Conservation (phyloP, 2,113 vertebrate species). For the Ptyas mucosa region DNA sequence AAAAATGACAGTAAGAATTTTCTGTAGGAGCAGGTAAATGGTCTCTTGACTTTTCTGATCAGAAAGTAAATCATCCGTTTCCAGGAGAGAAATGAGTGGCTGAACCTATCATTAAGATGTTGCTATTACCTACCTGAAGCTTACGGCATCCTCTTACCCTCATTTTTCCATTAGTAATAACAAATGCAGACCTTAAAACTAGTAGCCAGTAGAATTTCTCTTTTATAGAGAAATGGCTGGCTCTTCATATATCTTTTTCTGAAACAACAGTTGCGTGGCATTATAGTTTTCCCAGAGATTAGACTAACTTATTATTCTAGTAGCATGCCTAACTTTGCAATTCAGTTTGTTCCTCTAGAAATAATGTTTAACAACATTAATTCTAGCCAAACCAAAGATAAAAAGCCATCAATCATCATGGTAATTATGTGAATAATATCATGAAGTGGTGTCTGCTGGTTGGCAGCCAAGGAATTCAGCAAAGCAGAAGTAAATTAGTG, state of each 20-base stretch:
- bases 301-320: not conserved
- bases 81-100: not conserved
- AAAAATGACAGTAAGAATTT: not conserved
- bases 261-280: not conserved
- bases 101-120: not conserved
- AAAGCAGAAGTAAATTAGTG: not conserved
- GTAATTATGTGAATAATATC: not conserved
- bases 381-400: conserved; percentile 18
- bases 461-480: not conserved
- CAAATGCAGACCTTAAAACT: not conserved
- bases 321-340: not conserved
- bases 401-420: conserved; percentile 13
- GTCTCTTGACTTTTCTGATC: not conserved
- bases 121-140: conserved; percentile 4
- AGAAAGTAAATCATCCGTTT: conserved; percentile 1
- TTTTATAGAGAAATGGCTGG: not conserved
- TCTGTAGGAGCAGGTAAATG: not conserved
- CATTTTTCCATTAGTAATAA: conserved; percentile 14
- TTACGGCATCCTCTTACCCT: not conserved
- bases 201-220: not conserved
- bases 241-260: not conserved
- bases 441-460: not conserved
- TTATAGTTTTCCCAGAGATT: accelerated
- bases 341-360: conserved; percentile 29
- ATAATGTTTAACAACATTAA: conserved; percentile 27